Conservation (phyloP, 2,113 vertebrate genomes). For the Rhinichthys klamathensis region DNA sequence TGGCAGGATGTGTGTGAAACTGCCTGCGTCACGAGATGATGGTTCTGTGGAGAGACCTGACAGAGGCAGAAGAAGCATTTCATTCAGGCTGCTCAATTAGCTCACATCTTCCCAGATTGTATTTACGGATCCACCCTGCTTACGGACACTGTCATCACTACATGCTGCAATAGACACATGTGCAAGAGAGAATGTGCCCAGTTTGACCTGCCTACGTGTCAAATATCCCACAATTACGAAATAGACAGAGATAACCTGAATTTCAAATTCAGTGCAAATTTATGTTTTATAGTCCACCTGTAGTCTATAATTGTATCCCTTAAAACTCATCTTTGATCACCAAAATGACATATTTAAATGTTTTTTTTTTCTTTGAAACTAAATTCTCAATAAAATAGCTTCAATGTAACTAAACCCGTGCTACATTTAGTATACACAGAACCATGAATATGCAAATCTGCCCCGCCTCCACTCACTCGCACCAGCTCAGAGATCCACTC, state of each 20-base stretch:
- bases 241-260: background rate
- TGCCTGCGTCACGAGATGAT: constrained; percentile 75
- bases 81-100: constrained; percentile 57
- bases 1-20: constrained; percentile 78
- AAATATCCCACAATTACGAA: constrained; percentile 32
- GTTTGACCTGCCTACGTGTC: constrained; percentile 1
- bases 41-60: constrained; percentile 71
- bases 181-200: constrained; percentile 22
- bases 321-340: no score
- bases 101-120: constrained; percentile 42
- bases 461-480: no score
- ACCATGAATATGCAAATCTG: no score
- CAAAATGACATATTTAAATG: no score
- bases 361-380: no score
- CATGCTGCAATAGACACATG: constrained; percentile 44
- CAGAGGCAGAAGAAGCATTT: constrained; percentile 66
- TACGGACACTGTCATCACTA: constrained; percentile 40
- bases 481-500: no score
- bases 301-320: no score
- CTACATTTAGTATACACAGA: no score
- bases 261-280: background rate
- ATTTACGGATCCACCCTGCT: background rate
- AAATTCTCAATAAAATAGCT: no score
- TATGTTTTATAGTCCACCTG: no score
- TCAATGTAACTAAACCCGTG: no score